phyloP scores from a whole-genome alignment of 2,888 invertebrate genomes.

The Drosophila neonasuta region DNA sequence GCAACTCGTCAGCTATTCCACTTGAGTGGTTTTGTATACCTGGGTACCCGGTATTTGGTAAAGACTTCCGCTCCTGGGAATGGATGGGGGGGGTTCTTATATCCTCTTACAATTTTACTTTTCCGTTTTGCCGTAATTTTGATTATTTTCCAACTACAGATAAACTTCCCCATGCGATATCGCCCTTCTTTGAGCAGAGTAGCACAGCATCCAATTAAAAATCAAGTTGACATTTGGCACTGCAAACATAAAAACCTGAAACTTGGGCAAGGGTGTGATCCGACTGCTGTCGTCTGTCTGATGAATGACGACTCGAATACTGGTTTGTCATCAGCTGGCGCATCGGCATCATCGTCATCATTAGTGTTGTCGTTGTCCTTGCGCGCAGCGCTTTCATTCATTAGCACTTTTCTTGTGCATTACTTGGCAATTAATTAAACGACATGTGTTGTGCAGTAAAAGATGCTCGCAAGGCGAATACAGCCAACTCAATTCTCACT shows the following conservation, averaged over 20 bases:
- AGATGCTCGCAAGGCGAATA: not conserved
- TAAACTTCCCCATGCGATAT: slow-evolving; percentile 19
- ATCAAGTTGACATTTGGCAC: slow-evolving; percentile 39
- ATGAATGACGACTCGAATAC: not conserved
- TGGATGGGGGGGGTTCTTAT: slow-evolving; percentile 7
- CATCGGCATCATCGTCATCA: slow-evolving; percentile 7
- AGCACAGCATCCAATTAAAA: slow-evolving; percentile 55
- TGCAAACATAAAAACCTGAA: slow-evolving; percentile 18
- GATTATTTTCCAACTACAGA: slow-evolving; percentile 48
- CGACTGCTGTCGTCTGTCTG: not conserved
- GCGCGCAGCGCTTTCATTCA: slow-evolving; percentile 18
- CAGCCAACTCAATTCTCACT: not conserved
- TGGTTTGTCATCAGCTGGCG: slow-evolving; percentile 3
- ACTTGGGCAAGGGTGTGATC: not conserved
- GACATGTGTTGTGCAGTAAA: slow-evolving; percentile 9
- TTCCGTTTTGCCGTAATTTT: slow-evolving; percentile 58
- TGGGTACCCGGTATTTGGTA: slow-evolving; percentile 43
- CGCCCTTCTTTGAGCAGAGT: slow-evolving; percentile 2
- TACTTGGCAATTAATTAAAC: slow-evolving; percentile 47
- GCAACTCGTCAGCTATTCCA: slow-evolving; percentile 49
- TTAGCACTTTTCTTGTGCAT: slow-evolving; percentile 22
- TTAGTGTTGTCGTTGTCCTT: slow-evolving; percentile 32
- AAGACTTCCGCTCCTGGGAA: slow-evolving; percentile 62
- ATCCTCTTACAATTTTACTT: slow-evolving; percentile 48
- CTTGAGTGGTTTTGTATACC: slow-evolving; percentile 59